phyloP scores from a whole-genome alignment of 2,113 vertebrate species.

The Lophochroa leadbeateri region DNA sequence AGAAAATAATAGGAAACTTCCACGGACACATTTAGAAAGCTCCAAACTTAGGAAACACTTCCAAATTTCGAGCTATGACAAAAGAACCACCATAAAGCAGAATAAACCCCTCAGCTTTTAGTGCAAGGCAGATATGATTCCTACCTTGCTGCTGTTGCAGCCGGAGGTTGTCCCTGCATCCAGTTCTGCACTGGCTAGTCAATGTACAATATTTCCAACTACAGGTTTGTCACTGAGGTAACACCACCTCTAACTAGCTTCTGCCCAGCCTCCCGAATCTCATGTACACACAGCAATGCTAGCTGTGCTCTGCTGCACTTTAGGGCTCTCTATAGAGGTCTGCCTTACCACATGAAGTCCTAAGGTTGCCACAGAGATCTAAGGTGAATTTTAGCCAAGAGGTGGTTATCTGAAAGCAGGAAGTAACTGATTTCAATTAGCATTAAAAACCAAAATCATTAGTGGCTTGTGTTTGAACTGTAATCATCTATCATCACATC shows the following conservation, averaged over 20 bases:
- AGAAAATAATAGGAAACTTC: background rate
- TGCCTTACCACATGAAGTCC: background rate
- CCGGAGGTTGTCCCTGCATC: background rate
- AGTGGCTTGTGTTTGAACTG: background rate
- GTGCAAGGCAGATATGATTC: background rate
- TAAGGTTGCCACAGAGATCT: background rate
- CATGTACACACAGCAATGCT: background rate
- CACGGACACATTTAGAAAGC: background rate
- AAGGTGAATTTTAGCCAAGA: background rate
- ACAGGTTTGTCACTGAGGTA: background rate
- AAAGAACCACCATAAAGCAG: background rate
- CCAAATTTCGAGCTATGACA: background rate
- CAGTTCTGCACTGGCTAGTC: background rate
- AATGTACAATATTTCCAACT: background rate
- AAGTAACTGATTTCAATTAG: background rate
- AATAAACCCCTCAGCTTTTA: background rate
- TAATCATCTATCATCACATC: background rate
- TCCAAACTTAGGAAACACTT: background rate
- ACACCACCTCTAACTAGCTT: background rate
- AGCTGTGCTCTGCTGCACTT: background rate
- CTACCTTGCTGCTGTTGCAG: background rate
- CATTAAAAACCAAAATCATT: background rate
- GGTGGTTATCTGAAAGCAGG: background rate
- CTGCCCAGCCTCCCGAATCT: background rate
- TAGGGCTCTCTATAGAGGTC: background rate